Percentiles rank a stretch among this genome's conserved stretches.
Evolutionary conservation across 2,888 invertebrate species (phyloP).

Genomic region (Eupithecia subfuscata): DNA sequence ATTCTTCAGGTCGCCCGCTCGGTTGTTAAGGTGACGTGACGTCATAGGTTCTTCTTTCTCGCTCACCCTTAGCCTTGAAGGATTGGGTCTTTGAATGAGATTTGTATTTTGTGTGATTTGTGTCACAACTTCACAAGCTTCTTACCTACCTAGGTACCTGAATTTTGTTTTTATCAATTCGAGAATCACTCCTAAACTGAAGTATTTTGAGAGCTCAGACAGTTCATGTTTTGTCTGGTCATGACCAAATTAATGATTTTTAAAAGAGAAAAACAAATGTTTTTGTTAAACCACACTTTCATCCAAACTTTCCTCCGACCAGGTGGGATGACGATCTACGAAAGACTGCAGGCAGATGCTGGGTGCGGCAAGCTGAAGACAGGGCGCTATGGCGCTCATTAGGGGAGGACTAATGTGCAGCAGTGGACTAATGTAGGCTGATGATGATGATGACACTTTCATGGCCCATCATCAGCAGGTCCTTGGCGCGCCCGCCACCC

Average conservation of each 20-base stretch:
- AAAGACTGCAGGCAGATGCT: no score
- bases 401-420: no score
- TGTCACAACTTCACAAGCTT: not conserved
- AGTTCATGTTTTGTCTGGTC: not conserved
- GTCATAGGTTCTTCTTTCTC: slow-evolving; percentile 66
- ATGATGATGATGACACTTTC: no score
- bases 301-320: no score
- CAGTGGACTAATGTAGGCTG: no score
- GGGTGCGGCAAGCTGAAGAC: no score
- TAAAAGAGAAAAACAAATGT: no score
- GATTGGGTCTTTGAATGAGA: slow-evolving; percentile 18
- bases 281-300: no score
- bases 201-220: not conserved
- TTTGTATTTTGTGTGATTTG: slow-evolving; percentile 4
- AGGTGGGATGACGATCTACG: no score
- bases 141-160: not conserved
- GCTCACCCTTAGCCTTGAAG: slow-evolving; percentile 51
- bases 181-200: not conserved
- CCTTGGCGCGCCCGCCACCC: no score
- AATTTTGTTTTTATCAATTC: not conserved
- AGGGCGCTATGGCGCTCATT: no score
- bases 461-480: no score
- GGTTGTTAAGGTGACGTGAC: slow-evolving; percentile 59
- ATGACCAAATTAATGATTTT: not conserved
- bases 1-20: slow-evolving; percentile 41